Conservation (phyloP, 2,797 vertebrate species). For the Pelochelys cantorii region DNA sequence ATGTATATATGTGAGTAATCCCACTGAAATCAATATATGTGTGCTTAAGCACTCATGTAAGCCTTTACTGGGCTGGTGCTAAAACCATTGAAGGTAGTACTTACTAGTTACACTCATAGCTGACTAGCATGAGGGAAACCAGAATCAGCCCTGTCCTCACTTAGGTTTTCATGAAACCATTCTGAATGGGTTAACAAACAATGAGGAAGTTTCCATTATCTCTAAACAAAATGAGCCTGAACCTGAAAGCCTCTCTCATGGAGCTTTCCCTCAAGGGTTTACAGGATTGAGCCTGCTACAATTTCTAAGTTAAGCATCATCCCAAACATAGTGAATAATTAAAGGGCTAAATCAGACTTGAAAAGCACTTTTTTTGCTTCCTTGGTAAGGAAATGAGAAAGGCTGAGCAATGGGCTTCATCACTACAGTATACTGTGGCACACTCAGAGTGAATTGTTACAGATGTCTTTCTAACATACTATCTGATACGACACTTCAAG, state of each 20-base stretch:
- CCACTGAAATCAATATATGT: not conserved
- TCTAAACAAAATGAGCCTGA: not conserved
- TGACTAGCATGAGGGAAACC: not conserved
- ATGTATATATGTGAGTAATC: fast-evolving
- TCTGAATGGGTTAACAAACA: not conserved
- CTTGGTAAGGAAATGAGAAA: not conserved
- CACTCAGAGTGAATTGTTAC: not conserved
- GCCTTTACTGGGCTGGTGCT: not conserved
- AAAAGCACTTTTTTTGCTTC: not conserved
- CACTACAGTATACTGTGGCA: fast-evolving
- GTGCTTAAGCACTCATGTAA: not conserved
- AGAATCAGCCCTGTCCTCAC: not conserved
- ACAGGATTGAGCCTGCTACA: too few relatives aligned
- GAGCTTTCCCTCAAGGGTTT: not conserved
- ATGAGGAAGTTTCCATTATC: not conserved
- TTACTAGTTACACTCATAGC: not conserved
- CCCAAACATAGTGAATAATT: not conserved
- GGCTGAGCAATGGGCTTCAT: not conserved
- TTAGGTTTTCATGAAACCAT: not conserved
- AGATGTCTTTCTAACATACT: not conserved
- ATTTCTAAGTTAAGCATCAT: not conserved
- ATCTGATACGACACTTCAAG: fast-evolving
- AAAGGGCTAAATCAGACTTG: not conserved
- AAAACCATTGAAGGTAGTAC: not conserved
- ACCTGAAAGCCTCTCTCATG: not conserved